Conservation (phyloP, 1,140 invertebrate genomes). For the Heliothis subflexa region DNA sequence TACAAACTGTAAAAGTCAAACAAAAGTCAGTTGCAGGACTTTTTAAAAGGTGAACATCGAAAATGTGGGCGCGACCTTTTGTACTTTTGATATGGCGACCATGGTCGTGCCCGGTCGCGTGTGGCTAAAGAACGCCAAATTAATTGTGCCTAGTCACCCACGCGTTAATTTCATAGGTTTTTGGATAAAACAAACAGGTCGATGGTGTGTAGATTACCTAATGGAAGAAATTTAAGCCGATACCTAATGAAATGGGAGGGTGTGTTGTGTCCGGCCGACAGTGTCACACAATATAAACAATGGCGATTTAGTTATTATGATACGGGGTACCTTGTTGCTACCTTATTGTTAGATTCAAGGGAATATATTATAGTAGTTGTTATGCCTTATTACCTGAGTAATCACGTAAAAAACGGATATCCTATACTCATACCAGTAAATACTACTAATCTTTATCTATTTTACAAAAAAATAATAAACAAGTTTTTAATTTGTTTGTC, state of each 20-base stretch:
- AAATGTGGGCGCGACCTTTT: too few species aligned
- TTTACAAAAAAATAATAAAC: too few species aligned
- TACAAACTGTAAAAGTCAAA: background rate
- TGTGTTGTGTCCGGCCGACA: background rate
- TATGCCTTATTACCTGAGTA: too few species aligned
- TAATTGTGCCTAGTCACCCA: background rate
- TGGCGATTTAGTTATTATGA: constrained; percentile 18
- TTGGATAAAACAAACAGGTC: constrained; percentile 14
- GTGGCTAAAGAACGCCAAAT: background rate
- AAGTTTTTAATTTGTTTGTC: too few species aligned
- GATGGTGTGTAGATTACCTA: constrained; percentile 12
- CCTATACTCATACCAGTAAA: too few species aligned
- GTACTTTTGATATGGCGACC: too few species aligned
- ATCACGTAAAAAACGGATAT: too few species aligned
- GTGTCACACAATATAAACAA: background rate
- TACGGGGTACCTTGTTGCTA: background rate
- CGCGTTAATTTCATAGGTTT: constrained; percentile 2
- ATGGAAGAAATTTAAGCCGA: constrained; percentile 48
- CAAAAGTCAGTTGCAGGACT: background rate
- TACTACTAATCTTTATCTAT: too few species aligned
- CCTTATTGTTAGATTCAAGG: background rate
- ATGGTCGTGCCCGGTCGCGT: background rate
- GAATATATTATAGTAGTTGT: background rate
- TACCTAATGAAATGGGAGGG: constrained; percentile 45
- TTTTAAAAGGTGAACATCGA: too few species aligned